A percentile compares a stretch with the other conserved stretches of the same genome.
These are phyloP conservation scores for Microtus ochrogaster DNA, from an alignment of 2,113 vertebrate species.

Conservation along the genomic window DNA sequence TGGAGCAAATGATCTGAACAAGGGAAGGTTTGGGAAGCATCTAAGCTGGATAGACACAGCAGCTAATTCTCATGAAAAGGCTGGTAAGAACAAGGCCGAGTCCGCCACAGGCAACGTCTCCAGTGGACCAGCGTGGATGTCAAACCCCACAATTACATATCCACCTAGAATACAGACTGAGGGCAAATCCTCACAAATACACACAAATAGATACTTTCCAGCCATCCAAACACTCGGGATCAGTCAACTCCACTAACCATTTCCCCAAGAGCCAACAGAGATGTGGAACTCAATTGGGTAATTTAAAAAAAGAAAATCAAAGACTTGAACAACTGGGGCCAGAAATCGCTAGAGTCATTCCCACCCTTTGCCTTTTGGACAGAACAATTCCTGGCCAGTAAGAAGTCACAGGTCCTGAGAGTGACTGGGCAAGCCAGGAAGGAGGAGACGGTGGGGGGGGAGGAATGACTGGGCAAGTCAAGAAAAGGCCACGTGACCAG, in stretches of 20 bases:
- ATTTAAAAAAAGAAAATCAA: background rate
- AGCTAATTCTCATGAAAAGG: background rate
- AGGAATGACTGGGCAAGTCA: no score
- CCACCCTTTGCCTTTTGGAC: background rate
- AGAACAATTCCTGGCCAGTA: background rate
- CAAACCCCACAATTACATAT: background rate
- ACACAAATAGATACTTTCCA: background rate
- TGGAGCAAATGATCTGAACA: background rate
- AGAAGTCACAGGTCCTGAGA: background rate
- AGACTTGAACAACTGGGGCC: background rate
- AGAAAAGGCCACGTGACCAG: no score
- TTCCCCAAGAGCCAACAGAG: background rate
- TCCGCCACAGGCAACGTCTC: background rate
- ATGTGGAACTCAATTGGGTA: background rate
- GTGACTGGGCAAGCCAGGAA: background rate
- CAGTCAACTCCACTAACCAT: slow-evolving; percentile 1
- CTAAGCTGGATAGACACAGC: background rate
- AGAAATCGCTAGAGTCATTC: background rate
- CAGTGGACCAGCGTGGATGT: background rate
- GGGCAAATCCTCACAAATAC: background rate
- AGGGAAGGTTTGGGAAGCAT: background rate
- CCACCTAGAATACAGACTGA: background rate
- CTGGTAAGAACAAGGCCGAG: background rate
- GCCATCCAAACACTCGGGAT: background rate
- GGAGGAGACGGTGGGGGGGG: background rate